Percentiles rank a stretch among this genome's conserved stretches.
Conservation (phyloP, 2,797 vertebrate species). For the Fistularia commersonii region DNA sequence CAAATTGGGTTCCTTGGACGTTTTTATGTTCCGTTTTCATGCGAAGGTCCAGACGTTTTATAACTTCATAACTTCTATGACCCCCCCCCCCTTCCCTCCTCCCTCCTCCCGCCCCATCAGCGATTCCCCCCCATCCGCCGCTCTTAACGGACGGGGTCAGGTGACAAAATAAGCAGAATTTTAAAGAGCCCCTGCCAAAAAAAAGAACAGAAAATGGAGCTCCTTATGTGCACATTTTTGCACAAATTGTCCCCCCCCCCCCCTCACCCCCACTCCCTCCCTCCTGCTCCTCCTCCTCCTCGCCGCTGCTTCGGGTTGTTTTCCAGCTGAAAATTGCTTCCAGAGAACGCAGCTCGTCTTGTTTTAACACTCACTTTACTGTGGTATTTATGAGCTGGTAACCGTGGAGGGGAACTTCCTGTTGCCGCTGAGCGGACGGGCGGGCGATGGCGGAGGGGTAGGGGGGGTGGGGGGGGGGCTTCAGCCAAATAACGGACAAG, state of each 20-base stretch:
- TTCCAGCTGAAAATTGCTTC: slow-evolving; percentile 28
- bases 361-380: slow-evolving; percentile 64
- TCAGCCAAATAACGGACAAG: slow-evolving; percentile 45
- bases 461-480: slow-evolving; percentile 4
- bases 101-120: no score
- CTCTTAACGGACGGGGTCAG: no score
- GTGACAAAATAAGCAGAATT: no score
- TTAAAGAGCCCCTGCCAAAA: no score
- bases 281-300: background rate
- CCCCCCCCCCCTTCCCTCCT: no score
- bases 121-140: no score
- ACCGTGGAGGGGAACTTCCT: slow-evolving; percentile 28
- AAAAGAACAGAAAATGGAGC: no score
- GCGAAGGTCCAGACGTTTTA: slow-evolving; percentile 74
- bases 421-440: slow-evolving; percentile 1
- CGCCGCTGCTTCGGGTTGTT: slow-evolving; percentile 8
- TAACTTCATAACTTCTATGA: no score
- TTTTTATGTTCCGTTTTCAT: slow-evolving; percentile 72
- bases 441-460: slow-evolving; percentile 32
- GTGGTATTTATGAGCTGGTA: slow-evolving; percentile 68
- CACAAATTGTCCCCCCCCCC: no score
- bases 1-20: slow-evolving; percentile 54
- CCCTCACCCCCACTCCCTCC: slow-evolving; percentile 2
- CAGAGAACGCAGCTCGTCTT: slow-evolving; percentile 32
- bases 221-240: no score